Evolutionary conservation across 1,140 invertebrate species (phyloP), one percentile per base, ranked within the genome.

Genomic region (Nylanderia fulva): DNA sequence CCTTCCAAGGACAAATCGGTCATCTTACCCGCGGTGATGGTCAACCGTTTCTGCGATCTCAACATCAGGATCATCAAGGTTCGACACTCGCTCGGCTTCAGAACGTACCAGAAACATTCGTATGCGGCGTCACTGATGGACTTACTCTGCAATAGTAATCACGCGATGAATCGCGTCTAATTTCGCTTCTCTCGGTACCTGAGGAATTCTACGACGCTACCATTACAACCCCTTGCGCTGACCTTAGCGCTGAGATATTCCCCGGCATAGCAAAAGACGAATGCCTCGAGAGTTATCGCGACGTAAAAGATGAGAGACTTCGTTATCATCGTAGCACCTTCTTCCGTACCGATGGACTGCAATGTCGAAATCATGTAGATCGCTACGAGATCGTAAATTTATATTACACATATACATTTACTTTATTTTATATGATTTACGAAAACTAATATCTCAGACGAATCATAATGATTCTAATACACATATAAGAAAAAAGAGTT

Each of bases 171-270:
- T 82, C 24, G 64, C 77, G 13, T 60, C 64, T 69, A 60, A 56
- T 71, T 58, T 9, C 5, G 24, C n/a, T 9, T 45, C 52, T 58
- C 18, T 58, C 1, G 42, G 9, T 27, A 39, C 5, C 58, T 56
- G 6, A 80, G 66, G 1, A 68, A 80, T 69, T 80, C 77, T 71
- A 82, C 52, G 24, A 72, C 54, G 66, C 77, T 72, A 80, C 64
- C 52, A 42, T 71, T 80, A 71, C 36, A 33, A 24, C 64, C n/a
- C 18, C 18, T 74, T 45, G 0, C 60, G 72, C 85, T 29, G 54
- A 85, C 85, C 72, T 85, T 86, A n/a, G 64, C 74, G 48, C 72
- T 86, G 18, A 86, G 56, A 27, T 85, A 85, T 83, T 86, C 83
- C 11, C 85, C 85, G 15, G 83, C 85, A 21, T 77, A 86, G 68